Conservation (phyloP, 2,113 vertebrate species). For the Saguinus midas region DNA sequence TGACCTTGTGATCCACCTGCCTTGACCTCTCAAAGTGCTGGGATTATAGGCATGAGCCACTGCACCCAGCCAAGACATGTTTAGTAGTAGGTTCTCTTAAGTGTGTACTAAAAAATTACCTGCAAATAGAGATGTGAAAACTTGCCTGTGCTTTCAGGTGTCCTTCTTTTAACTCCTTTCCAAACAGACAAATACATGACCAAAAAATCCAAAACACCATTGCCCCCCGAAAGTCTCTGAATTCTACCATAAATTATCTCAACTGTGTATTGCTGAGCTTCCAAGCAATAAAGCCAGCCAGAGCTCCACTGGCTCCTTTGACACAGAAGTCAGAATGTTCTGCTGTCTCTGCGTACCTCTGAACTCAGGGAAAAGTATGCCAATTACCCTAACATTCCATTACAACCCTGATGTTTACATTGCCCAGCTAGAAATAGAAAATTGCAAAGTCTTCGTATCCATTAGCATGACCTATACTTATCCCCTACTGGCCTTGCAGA, state of each 20-base stretch:
- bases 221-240: background rate
- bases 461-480: background rate
- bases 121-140: background rate
- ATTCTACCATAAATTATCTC: background rate
- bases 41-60: too few relatives aligned
- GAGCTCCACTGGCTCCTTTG: background rate
- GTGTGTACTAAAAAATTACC: background rate
- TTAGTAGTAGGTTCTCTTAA: background rate
- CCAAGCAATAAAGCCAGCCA: background rate
- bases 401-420: background rate
- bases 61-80: background rate
- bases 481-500: background rate
- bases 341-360: background rate
- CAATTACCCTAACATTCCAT: background rate
- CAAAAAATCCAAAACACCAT: background rate
- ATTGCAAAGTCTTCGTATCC: background rate
- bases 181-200: background rate
- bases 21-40: too few relatives aligned
- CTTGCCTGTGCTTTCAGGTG: background rate
- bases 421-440: background rate
- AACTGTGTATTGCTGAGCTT: background rate
- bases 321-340: background rate
- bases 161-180: background rate
- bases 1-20: too few relatives aligned
- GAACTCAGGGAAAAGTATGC: background rate